Evolutionary conservation across 2,797 vertebrate species (phyloP).

Genomic region (Enteromius afrohamiltoni): DNA sequence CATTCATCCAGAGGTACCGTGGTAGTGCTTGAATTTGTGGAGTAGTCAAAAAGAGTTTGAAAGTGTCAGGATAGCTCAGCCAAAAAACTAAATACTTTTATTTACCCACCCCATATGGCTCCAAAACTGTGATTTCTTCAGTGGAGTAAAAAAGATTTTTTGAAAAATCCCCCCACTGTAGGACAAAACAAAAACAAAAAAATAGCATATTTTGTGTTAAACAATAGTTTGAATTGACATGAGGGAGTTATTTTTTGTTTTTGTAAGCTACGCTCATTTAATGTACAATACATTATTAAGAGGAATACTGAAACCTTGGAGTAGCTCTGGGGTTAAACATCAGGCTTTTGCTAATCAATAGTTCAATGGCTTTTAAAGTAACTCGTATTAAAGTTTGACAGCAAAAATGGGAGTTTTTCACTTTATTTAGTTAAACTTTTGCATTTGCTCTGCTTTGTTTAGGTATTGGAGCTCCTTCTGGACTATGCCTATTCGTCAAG

Average conservation of each 20-base stretch:
- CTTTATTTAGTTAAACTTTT: background rate
- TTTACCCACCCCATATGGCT: background rate
- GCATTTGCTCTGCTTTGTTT: slow-evolving; percentile 17
- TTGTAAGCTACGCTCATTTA: background rate
- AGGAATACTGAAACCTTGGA: background rate
- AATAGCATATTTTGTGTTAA: background rate
- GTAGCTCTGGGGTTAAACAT: background rate
- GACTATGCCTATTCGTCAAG: slow-evolving; percentile 97
- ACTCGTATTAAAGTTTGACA: background rate
- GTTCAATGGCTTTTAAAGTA: background rate
- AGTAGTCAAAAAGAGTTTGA: background rate
- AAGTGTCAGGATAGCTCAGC: background rate
- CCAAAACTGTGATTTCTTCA: background rate
- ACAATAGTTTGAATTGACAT: background rate
- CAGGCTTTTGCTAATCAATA: background rate
- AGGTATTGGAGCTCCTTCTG: slow-evolving; percentile 93
- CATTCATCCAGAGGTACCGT: slow-evolving; percentile 85
- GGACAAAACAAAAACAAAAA: background rate
- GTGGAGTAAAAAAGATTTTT: background rate
- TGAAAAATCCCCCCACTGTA: background rate
- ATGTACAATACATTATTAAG: background rate
- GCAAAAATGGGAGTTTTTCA: background rate
- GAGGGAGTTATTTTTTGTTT: background rate
- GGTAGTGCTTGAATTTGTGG: background rate
- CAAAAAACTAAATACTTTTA: background rate